Percentiles rank a stretch among this genome's conserved stretches.
Conservation (phyloP, 2,888 invertebrate species). For the Marronus borbonicus region DNA sequence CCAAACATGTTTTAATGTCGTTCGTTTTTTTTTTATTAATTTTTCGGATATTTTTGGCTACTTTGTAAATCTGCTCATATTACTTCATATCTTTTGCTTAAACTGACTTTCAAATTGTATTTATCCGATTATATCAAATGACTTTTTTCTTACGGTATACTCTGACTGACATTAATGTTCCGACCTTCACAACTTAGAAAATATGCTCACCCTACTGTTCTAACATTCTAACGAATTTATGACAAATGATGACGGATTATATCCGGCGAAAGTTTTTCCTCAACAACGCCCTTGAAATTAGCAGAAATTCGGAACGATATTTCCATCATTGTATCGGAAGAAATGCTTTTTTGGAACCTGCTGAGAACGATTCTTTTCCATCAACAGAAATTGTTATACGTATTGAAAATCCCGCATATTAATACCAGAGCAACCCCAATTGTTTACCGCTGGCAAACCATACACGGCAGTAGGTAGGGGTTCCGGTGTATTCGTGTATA, state of each 20-base stretch:
- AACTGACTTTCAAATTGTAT: no score
- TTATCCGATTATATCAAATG: no score
- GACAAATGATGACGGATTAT: conserved; percentile 10
- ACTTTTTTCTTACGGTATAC: no score
- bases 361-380: conserved; percentile 28
- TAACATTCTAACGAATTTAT: neutral
- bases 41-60: no score
- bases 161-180: no score
- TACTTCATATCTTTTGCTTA: no score
- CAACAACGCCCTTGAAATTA: conserved; percentile 8
- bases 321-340: no score
- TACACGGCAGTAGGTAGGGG: conserved; percentile 7
- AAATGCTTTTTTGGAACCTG: neutral
- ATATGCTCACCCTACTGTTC: neutral
- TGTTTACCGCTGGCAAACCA: conserved; percentile 37
- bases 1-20: no score
- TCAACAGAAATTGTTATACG: conserved; percentile 20
- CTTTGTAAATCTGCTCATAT: no score
- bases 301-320: neutral
- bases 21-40: no score
- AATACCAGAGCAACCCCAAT: conserved; percentile 18
- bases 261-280: neutral
- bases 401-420: conserved; percentile 32
- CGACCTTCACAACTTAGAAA: no score
- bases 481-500: conserved; percentile 6